phyloP scores from a whole-genome alignment of 2,113 vertebrate species.

The Castor canadensis region DNA sequence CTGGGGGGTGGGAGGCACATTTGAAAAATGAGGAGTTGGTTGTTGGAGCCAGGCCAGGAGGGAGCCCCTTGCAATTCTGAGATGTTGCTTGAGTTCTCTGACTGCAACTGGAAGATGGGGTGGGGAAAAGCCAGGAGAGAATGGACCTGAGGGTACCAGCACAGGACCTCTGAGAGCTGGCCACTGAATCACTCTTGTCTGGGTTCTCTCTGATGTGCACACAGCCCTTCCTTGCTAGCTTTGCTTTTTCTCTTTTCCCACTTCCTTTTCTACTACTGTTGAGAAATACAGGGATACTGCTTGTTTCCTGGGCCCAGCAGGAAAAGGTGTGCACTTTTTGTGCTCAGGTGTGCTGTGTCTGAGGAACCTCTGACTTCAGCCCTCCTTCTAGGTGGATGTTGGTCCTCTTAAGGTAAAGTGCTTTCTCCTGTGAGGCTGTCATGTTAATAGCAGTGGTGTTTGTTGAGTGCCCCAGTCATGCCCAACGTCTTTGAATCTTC shows the following conservation, averaged over 20 bases:
- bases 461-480: background rate
- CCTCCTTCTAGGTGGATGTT: background rate
- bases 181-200: background rate
- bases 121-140: too few relatives aligned
- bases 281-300: background rate
- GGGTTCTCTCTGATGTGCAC: background rate
- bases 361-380: background rate
- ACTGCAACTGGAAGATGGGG: background rate
- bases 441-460: background rate
- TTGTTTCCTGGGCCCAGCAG: background rate
- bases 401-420: background rate
- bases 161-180: background rate
- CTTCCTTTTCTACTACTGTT: background rate
- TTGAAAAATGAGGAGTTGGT: background rate
- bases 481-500: background rate
- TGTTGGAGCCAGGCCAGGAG: background rate
- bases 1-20: background rate
- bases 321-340: fast-evolving
- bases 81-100: background rate
- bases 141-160: background rate
- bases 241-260: background rate
- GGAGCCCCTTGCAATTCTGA: background rate
- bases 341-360: too few relatives aligned
- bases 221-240: background rate
- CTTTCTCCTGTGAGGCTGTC: background rate